Conservation (phyloP, 2,888 invertebrate genomes). For the Pachydiplax longipennis region DNA sequence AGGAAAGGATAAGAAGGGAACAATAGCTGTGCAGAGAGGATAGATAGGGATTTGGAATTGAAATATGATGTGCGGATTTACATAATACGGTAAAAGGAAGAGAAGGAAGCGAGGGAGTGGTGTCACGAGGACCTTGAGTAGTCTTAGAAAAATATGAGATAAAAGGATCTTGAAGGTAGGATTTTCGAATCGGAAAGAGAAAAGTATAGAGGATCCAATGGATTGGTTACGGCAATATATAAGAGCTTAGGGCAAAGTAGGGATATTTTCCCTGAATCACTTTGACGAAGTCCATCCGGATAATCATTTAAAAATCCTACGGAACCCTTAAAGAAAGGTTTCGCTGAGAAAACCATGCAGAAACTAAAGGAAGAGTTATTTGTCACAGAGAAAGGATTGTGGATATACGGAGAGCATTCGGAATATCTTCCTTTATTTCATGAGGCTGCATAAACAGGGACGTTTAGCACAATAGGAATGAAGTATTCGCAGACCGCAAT, state of each 20-base stretch:
- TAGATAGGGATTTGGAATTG: not conserved
- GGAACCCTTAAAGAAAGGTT: not conserved
- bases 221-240: not conserved
- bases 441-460: too few species aligned
- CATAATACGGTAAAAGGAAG: slow-evolving; percentile 43
- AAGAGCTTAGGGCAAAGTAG: not conserved
- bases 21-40: not conserved
- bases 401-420: too few species aligned
- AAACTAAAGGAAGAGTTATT: not conserved
- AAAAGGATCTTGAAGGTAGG: slow-evolving; percentile 29
- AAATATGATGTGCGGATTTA: slow-evolving; percentile 42
- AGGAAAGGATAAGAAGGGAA: not conserved
- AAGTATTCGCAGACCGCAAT: too few species aligned
- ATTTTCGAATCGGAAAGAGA: not conserved
- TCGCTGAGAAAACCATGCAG: not conserved
- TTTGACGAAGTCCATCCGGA: not conserved
- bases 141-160: slow-evolving; percentile 33
- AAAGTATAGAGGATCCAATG: not conserved
- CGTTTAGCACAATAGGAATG: too few species aligned
- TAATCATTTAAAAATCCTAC: not conserved
- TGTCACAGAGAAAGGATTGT: too few species aligned
- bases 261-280: not conserved
- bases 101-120: not conserved
- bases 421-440: too few species aligned
- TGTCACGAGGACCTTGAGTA: slow-evolving; percentile 32